phyloP scores from a whole-genome alignment of 2,113 vertebrate genomes.

The Colinus virginianus region DNA sequence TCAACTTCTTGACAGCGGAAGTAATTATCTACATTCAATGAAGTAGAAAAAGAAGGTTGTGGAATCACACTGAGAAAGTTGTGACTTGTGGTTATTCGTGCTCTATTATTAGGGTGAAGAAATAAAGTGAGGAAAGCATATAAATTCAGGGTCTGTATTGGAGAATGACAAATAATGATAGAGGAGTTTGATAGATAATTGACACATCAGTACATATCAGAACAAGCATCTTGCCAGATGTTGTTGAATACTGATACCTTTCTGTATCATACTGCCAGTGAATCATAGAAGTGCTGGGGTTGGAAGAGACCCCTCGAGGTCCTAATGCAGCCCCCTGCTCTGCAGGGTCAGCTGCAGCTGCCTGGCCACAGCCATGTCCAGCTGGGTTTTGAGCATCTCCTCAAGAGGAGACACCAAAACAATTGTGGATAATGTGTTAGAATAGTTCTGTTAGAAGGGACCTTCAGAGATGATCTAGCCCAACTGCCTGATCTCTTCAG shows the following conservation, averaged over 20 bases:
- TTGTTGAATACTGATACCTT: background rate
- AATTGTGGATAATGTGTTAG: no score
- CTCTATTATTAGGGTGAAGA: background rate
- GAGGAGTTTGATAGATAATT: background rate
- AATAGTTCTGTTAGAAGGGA: no score
- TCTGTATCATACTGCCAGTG: background rate
- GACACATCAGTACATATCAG: background rate
- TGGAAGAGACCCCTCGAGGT: background rate
- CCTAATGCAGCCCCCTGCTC: background rate
- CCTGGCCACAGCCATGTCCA: background rate
- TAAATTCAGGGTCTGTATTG: background rate
- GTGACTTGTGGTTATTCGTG: background rate
- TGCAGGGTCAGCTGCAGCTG: background rate
- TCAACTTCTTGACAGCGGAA: background rate
- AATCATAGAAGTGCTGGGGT: background rate
- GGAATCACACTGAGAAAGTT: background rate
- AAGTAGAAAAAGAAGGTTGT: background rate
- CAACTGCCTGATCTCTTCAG: no score
- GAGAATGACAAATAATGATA: background rate
- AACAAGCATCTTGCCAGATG: background rate
- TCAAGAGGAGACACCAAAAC: no score
- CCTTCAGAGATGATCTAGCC: no score
- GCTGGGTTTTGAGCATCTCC: no score
- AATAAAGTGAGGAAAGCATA: background rate
- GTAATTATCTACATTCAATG: background rate